These are phyloP conservation scores for Rhadina sibilatrix DNA, from an alignment of 2,113 vertebrate genomes.

Conservation along the genomic window DNA sequence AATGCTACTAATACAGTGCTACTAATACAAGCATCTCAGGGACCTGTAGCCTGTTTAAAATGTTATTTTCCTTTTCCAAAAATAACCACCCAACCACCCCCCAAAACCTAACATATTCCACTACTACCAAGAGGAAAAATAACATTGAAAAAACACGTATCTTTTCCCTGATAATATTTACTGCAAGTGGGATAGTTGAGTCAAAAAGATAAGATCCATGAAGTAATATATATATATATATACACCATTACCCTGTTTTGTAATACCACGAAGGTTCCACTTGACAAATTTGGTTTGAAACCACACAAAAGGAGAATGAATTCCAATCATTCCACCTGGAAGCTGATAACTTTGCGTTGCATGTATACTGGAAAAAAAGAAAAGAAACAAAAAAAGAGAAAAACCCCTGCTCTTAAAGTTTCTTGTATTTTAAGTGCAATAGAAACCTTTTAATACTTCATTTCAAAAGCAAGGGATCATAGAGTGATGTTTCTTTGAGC, in stretches of 20 bases:
- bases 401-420: not conserved
- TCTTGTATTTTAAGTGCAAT: not conserved
- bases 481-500: not conserved
- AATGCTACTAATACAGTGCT: not conserved
- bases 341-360: not conserved
- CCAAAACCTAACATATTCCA: not conserved
- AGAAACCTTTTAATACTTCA: not conserved
- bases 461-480: not conserved
- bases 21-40: not conserved
- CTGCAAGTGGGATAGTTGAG: not conserved
- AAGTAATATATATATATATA: not conserved
- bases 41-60: not conserved
- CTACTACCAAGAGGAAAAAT: not conserved
- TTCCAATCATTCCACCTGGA: not conserved
- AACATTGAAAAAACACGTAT: not conserved
- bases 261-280: not conserved
- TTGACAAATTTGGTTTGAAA: not conserved
- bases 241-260: not conserved
- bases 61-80: not conserved
- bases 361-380: not conserved
- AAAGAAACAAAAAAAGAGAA: not conserved
- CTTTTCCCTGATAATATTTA: accelerated
- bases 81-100: accelerated
- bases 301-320: not conserved
- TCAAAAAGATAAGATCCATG: not conserved